Evolutionary conservation across 1,140 invertebrate species (phyloP).

Genomic region (Brachionus sp.): DNA sequence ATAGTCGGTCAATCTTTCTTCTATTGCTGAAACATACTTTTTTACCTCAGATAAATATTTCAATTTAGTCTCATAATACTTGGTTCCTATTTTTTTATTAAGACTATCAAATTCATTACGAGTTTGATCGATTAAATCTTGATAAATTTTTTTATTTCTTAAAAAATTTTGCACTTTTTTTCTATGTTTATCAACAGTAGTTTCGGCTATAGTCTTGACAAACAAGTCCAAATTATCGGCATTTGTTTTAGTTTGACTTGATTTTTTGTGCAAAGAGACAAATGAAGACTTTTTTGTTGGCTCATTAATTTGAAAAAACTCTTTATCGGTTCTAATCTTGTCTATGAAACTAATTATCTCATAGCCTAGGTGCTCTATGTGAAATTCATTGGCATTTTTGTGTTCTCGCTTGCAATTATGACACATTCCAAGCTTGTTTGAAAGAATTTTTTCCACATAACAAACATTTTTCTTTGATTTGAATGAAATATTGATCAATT

Average conservation of each 20-base stretch:
- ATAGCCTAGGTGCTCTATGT: not conserved
- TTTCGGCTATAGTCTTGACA: not conserved
- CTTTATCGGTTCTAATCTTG: not conserved
- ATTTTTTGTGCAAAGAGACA: not conserved
- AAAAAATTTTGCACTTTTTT: not conserved
- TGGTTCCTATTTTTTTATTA: not conserved
- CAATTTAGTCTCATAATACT: not conserved
- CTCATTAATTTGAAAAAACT: not conserved
- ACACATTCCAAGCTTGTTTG: not conserved
- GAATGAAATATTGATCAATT: not conserved
- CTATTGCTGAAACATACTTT: not conserved
- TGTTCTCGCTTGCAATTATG: not conserved
- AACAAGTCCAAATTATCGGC: not conserved
- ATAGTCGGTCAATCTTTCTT: not conserved
- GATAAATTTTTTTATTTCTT: not conserved
- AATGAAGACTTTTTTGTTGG: slow-evolving; percentile 3
- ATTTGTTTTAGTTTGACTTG: not conserved
- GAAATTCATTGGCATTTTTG: not conserved
- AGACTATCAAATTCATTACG: not conserved
- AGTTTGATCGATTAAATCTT: not conserved
- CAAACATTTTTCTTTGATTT: not conserved
- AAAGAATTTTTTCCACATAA: not conserved
- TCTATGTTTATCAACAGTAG: not conserved
- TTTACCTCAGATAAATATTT: not conserved
- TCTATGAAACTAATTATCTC: not conserved